Percentiles rank a stretch among this genome's conserved stretches.
These are phyloP conservation scores for Sinocyclocheilus grahami DNA, from an alignment of 2,113 vertebrate genomes.

Conservation along the genomic window DNA sequence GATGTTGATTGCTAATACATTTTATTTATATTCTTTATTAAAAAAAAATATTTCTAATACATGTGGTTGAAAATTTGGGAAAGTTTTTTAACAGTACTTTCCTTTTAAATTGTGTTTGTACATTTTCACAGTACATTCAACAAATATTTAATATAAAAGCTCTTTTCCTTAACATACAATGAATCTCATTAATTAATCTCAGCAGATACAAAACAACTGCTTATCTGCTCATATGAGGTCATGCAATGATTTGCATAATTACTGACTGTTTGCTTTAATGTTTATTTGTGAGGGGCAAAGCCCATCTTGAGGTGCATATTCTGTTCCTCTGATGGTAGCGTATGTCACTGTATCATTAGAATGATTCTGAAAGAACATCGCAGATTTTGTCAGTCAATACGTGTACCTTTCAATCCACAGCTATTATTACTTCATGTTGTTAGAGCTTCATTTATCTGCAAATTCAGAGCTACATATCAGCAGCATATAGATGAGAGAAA, in stretches of 20 bases:
- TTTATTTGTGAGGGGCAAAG: neutral
- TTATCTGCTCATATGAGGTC: neutral
- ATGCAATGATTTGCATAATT: neutral
- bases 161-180: neutral
- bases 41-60: no score
- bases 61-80: no score
- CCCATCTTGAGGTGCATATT: neutral
- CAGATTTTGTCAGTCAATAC: neutral
- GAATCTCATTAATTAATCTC: neutral
- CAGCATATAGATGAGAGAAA: neutral
- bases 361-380: conserved; percentile 8
- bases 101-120: no score
- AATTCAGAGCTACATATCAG: neutral
- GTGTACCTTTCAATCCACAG: neutral
- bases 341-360: conserved; percentile 11
- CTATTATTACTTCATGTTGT: neutral
- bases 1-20: no score
- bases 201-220: neutral
- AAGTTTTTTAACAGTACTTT: no score
- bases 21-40: no score
- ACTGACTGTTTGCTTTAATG: neutral
- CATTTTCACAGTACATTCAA: neutral
- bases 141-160: neutral
- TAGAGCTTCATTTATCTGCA: neutral
- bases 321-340: neutral